Evolutionary conservation across 2,797 vertebrate genomes (phyloP).

Genomic region (Molossus molossus): DNA sequence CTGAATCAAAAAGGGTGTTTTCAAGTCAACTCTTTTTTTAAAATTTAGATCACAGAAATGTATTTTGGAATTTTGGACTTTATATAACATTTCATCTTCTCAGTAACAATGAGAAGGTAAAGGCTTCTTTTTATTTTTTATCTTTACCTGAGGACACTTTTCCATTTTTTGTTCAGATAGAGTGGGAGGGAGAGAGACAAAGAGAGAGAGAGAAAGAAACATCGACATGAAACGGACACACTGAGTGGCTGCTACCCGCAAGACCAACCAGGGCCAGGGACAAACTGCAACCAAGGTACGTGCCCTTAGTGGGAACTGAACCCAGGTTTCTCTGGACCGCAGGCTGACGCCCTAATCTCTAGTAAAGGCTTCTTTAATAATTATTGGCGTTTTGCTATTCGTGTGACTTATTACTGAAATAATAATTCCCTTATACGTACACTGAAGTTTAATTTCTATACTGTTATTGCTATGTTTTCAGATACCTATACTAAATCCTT

Average conservation of each 20-base stretch:
- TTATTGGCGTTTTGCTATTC: not conserved
- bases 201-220: too few relatives aligned
- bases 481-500: not conserved
- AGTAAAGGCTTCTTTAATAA: not conserved
- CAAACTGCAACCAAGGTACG: too few relatives aligned
- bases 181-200: too few relatives aligned
- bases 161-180: too few relatives aligned
- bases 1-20: not conserved
- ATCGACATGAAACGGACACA: too few relatives aligned
- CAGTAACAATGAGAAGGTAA: not conserved
- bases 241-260: too few relatives aligned
- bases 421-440: not conserved
- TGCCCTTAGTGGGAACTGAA: too few relatives aligned
- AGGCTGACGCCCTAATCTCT: too few relatives aligned
- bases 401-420: not conserved
- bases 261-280: too few relatives aligned
- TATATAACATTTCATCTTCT: constrained; percentile 6
- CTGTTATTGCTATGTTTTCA: not conserved
- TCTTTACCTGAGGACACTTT: too few relatives aligned
- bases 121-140: not conserved
- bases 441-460: not conserved
- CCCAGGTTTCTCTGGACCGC: too few relatives aligned
- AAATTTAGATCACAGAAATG: not conserved
- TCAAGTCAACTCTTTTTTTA: not conserved
- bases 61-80: not conserved